Evolutionary conservation across 2,888 invertebrate species (phyloP).

Genomic region (Aleiodes testaceus): DNA sequence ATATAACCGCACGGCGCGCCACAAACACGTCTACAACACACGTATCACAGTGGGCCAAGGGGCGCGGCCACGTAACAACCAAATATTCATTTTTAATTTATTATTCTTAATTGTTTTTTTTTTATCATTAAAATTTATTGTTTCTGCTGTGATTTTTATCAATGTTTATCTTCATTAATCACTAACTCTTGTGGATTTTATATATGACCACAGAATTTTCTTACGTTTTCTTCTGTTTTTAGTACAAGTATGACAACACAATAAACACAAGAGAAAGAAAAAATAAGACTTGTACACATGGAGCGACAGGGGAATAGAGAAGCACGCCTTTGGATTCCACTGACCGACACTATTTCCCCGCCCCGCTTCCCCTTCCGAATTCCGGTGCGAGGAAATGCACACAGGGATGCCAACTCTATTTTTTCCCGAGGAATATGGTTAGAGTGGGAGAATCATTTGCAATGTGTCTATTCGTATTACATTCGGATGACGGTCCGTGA

Average conservation of each 20-base stretch:
- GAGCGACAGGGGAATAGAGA: background rate
- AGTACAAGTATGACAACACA: conserved; percentile 5
- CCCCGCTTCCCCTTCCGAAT: no score
- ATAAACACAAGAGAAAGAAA: background rate
- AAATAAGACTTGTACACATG: background rate
- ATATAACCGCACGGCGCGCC: conserved; percentile 8
- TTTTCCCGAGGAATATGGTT: no score
- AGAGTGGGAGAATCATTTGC: no score
- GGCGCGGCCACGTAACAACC: conserved; percentile 9
- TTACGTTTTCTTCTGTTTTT: background rate
- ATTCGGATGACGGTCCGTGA: no score
- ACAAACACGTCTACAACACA: conserved; percentile 6
- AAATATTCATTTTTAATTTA: background rate
- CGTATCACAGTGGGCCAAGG: conserved; percentile 6
- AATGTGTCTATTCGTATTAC: no score
- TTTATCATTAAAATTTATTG: background rate
- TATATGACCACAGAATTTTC: background rate
- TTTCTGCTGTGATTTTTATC: background rate
- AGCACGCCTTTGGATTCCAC: no score
- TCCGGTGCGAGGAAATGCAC: no score
- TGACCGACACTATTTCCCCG: no score
- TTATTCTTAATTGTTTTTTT: conserved; percentile 5
- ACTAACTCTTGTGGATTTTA: background rate
- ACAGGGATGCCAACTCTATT: no score
- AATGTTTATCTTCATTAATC: background rate